A percentile compares a stretch with the other conserved stretches of the same genome.
Evolutionary conservation across 2,797 vertebrate genomes (phyloP).

Genomic region (Tadarida brasiliensis): DNA sequence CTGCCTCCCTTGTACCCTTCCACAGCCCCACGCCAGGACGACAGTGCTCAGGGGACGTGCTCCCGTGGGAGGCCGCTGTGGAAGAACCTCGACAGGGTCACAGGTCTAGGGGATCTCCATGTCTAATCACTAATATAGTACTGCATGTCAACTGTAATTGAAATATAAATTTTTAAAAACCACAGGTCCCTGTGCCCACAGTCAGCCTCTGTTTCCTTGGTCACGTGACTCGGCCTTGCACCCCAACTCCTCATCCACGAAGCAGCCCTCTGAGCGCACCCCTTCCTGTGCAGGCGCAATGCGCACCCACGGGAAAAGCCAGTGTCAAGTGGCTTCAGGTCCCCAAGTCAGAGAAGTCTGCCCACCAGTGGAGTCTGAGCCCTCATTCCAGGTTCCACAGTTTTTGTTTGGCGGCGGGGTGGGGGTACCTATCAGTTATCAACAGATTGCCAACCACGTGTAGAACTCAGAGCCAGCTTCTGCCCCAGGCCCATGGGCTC

Average conservation of each 20-base stretch:
- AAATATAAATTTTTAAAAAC: neutral
- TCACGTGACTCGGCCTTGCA: neutral
- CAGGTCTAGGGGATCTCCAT: neutral
- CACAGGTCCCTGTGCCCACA: neutral
- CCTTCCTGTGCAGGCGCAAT: neutral
- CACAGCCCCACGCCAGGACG: neutral
- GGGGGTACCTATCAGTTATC: neutral
- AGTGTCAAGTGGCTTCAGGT: no score
- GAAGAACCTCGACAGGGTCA: neutral
- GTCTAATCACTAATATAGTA: neutral
- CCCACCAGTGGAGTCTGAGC: neutral
- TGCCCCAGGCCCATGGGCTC: neutral
- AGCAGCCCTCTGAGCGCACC: neutral
- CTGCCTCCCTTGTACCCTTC: neutral
- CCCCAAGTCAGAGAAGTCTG: neutral
- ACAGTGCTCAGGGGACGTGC: rapidly evolving
- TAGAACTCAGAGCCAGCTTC: neutral
- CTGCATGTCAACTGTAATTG: neutral
- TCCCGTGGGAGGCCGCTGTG: neutral
- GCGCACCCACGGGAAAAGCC: neutral
- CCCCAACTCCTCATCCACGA: neutral
- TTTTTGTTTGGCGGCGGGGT: neutral
- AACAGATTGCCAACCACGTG: neutral
- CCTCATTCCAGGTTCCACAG: neutral
- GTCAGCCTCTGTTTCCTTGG: neutral